Conservation (phyloP, 2,888 invertebrate species). For the Acanthosoma haemorrhoidale region DNA sequence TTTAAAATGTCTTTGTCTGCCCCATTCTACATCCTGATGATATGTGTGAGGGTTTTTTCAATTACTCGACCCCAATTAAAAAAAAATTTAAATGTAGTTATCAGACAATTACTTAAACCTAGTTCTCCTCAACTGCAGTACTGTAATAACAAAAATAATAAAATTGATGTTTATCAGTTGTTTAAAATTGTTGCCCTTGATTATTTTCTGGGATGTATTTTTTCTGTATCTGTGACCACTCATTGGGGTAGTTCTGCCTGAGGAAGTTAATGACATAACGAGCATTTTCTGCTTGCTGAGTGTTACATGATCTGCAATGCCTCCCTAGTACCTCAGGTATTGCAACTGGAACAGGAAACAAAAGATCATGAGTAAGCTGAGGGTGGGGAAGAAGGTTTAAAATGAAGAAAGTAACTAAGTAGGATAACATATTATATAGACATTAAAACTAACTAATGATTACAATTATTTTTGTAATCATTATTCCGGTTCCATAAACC, state of each 20-base stretch:
- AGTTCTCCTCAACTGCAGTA: background rate
- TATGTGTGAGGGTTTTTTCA: too few species aligned
- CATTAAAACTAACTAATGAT: background rate
- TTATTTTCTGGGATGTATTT: slow-evolving; percentile 32
- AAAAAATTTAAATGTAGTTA: too few species aligned
- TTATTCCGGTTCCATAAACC: too few species aligned
- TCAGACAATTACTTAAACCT: too few species aligned
- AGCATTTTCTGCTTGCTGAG: slow-evolving; percentile 51
- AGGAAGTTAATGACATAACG: slow-evolving; percentile 52
- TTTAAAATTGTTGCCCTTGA: background rate
- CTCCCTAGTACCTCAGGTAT: slow-evolving; percentile 54
- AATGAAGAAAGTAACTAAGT: too few species aligned
- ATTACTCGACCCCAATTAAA: too few species aligned
- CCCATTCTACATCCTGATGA: too few species aligned
- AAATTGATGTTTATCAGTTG: background rate
- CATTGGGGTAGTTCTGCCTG: slow-evolving; percentile 50
- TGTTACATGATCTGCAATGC: slow-evolving; percentile 52
- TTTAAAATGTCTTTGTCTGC: too few species aligned
- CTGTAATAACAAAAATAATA: background rate
- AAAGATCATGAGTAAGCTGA: too few species aligned
- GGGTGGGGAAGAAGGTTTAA: too few species aligned
- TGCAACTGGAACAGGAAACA: slow-evolving; percentile 47
- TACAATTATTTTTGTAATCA: background rate
- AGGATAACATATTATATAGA: background rate
- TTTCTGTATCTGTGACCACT: slow-evolving; percentile 38